A percentile compares a stretch with the other conserved stretches of the same genome.
Conservation (phyloP, 2,888 invertebrate genomes). For the Oxytorus armatus region DNA sequence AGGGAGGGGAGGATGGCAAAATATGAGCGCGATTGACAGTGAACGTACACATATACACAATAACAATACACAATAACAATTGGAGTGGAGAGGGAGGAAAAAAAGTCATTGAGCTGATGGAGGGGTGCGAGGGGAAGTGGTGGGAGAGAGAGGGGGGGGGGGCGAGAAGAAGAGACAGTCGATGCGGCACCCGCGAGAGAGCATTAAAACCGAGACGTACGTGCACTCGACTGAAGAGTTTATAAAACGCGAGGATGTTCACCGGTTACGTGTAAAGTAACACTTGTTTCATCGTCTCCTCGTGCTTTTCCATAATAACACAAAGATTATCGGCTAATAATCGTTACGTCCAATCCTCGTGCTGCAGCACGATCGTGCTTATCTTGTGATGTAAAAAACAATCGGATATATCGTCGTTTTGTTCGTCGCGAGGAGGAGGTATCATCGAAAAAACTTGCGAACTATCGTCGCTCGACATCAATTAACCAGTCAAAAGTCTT, state of each 20-base stretch:
- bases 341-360: neutral
- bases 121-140: neutral
- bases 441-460: constrained; percentile 22
- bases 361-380: neutral
- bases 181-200: constrained; percentile 68
- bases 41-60: constrained; percentile 37
- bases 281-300: constrained; percentile 61
- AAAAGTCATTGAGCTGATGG: constrained; percentile 44
- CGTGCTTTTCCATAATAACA: constrained; percentile 33
- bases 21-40: constrained; percentile 55
- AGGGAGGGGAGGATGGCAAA: constrained; percentile 5
- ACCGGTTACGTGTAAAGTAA: constrained; percentile 73
- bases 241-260: constrained; percentile 79
- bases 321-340: constrained; percentile 26
- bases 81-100: constrained; percentile 14
- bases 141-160: constrained; percentile 28
- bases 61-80: too few relatives aligned
- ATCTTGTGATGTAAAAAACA: neutral
- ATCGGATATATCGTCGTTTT: neutral
- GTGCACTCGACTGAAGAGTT: constrained; percentile 72
- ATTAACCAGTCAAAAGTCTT: constrained; percentile 3
- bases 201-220: constrained; percentile 64
- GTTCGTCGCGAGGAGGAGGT: neutral
- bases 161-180: constrained; percentile 75
- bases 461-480: neutral